Conservation (phyloP, 2,113 vertebrate genomes). For the Charina bottae region DNA sequence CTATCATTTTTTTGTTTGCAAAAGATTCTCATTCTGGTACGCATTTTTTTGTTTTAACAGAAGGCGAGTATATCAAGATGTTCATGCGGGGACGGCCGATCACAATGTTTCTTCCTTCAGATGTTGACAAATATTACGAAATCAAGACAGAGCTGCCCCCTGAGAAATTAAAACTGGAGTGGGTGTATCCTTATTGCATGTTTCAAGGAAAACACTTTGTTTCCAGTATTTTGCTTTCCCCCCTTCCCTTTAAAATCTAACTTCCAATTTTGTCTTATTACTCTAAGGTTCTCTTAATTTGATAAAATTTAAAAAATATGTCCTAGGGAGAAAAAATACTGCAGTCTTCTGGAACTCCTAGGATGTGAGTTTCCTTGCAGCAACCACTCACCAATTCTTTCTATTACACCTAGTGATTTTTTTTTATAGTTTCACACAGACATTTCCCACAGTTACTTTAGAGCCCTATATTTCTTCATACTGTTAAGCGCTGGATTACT, state of each 20-base stretch:
- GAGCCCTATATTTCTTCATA: background rate
- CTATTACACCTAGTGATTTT: background rate
- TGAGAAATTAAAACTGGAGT: conserved; percentile 96
- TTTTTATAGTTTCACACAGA: background rate
- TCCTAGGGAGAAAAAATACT: background rate
- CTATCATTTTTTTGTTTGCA: conserved; percentile 37
- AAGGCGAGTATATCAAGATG: conserved; percentile 93
- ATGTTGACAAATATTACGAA: conserved; percentile 91
- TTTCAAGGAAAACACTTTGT: conserved; percentile 5
- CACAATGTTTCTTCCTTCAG: conserved; percentile 98
- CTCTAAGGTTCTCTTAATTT: background rate
- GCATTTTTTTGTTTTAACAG: conserved; percentile 80
- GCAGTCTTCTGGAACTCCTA: background rate
- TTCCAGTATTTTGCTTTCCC: background rate
- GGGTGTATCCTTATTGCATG: conserved; percentile 91
- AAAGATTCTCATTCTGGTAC: conserved; percentile 57
- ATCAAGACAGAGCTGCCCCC: conserved; percentile 90
- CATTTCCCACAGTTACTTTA: background rate
- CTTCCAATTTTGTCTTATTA: background rate
- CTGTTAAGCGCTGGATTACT: background rate
- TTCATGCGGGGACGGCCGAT: conserved; percentile 98
- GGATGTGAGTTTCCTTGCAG: background rate
- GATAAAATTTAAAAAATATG: background rate
- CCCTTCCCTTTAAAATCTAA: background rate
- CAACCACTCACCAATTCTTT: background rate